These are phyloP conservation scores for Parotia lawesii DNA, from an alignment of 2,113 vertebrate species.

Conservation along the genomic window DNA sequence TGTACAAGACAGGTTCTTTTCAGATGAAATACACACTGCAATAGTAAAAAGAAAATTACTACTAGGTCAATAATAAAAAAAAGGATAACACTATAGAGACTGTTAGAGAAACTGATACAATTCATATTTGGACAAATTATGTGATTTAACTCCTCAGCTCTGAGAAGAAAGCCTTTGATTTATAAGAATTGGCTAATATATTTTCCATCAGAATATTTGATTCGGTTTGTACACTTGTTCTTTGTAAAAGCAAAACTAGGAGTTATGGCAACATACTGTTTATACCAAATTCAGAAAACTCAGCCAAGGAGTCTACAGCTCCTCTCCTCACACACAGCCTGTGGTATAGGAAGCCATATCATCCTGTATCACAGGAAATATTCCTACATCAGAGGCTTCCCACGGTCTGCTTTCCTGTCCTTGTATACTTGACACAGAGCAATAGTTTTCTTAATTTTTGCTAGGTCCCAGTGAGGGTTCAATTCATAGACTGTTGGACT, in stretches of 20 bases:
- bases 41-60: background rate
- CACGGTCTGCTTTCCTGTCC: background rate
- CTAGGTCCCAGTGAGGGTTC: background rate
- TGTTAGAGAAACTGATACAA: background rate
- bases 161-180: background rate
- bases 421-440: background rate
- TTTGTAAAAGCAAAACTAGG: background rate
- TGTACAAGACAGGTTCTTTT: background rate
- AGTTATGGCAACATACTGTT: background rate
- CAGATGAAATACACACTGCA: background rate
- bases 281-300: background rate
- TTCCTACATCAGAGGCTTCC: background rate
- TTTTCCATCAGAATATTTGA: background rate
- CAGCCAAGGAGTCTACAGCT: background rate
- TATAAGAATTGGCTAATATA: background rate
- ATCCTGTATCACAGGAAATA: background rate
- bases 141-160: background rate
- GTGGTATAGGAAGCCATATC: background rate
- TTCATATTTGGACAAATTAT: background rate
- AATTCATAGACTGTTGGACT: background rate
- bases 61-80: background rate
- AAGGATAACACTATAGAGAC: background rate
- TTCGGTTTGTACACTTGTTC: background rate
- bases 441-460: background rate
- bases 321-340: background rate